These are phyloP conservation scores for Epistrophe grossulariae DNA, from an alignment of 2,888 invertebrate genomes.

Conservation along the genomic window DNA sequence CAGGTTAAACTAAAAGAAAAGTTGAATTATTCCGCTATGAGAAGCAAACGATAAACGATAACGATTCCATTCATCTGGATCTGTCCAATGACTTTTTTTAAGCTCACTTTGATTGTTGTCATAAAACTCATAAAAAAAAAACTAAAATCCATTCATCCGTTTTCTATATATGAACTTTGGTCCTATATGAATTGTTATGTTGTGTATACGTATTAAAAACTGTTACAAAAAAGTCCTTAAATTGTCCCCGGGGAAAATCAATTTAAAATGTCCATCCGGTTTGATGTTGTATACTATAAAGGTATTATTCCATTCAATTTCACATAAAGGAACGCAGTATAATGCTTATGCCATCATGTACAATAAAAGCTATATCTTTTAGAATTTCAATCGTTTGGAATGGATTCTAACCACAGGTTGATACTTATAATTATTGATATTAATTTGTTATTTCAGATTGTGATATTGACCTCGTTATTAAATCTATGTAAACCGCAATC, in stretches of 20 bases:
- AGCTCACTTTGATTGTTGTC: neutral
- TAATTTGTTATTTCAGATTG: neutral
- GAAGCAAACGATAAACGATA: neutral
- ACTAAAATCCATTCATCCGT: neutral
- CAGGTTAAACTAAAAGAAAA: neutral
- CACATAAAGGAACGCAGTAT: neutral
- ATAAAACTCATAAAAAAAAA: constrained; percentile 5
- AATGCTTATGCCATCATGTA: neutral
- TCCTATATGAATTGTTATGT: neutral
- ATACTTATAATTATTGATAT: too few species aligned
- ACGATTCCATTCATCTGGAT: neutral
- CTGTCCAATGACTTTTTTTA: neutral
- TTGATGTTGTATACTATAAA: neutral
- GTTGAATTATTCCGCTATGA: neutral
- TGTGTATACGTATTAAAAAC: too few species aligned
- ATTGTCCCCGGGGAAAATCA: neutral
- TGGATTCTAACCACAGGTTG: neutral
- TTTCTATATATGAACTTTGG: neutral
- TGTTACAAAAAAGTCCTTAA: neutral
- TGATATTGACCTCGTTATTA: neutral
- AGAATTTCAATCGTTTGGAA: neutral
- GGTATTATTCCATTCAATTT: constrained; percentile 21
- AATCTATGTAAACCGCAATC: neutral
- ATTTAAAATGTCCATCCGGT: constrained; percentile 6
- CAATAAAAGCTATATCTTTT: neutral